A percentile compares a stretch with the other conserved stretches of the same genome.
Conservation (phyloP, 1,140 invertebrate species). For the Rhizoglyphus robini region DNA sequence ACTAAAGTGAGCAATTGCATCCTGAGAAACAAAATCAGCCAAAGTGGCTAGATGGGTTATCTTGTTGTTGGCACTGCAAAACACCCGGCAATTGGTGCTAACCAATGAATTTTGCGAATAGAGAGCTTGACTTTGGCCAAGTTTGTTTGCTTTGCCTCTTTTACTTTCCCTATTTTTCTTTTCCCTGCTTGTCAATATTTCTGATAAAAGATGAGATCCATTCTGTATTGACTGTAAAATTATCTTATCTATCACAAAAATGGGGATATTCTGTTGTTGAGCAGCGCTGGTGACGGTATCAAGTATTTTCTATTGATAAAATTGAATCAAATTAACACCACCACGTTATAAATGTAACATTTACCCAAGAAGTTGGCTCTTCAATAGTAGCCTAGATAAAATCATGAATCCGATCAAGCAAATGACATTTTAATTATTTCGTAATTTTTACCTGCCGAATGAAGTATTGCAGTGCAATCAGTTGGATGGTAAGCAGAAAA, state of each 20-base stretch:
- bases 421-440: neutral
- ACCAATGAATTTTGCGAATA: neutral
- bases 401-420: neutral
- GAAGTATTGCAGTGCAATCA: constrained; percentile 17
- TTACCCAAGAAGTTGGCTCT: constrained; percentile 19
- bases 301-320: neutral
- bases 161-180: neutral
- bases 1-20: constrained; percentile 21
- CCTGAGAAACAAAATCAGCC: constrained; percentile 22
- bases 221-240: constrained; percentile 21
- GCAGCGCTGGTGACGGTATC: constrained; percentile 8
- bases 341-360: neutral
- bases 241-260: constrained; percentile 25
- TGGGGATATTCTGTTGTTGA: constrained; percentile 19
- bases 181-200: neutral
- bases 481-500: constrained; percentile 21
- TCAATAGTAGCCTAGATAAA: constrained; percentile 7
- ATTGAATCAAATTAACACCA: neutral
- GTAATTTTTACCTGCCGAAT: too few relatives aligned
- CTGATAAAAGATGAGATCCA: neutral
- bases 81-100: constrained; percentile 9
- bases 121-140: too few relatives aligned
- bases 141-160: neutral
- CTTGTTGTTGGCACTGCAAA: constrained; percentile 20
- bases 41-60: constrained; percentile 26